Conservation (phyloP, 2,888 invertebrate genomes). For the Bedellia somnulentella region DNA sequence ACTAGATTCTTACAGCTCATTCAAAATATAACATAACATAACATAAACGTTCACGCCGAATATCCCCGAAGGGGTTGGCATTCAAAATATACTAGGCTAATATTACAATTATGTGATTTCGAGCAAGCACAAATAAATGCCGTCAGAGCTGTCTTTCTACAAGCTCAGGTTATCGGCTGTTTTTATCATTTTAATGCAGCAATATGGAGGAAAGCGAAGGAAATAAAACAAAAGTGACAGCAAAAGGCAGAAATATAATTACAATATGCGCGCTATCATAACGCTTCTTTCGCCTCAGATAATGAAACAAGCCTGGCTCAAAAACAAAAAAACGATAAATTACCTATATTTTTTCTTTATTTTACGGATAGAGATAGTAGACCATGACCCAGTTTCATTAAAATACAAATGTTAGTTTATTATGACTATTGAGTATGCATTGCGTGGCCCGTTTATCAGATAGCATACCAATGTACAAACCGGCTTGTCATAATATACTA, state of each 20-base stretch:
- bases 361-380: no score
- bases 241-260: conserved; percentile 2
- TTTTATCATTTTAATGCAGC: conserved; percentile 2
- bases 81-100: background rate
- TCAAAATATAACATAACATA: no score
- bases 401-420: no score
- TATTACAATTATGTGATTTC: background rate
- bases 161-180: conserved; percentile 1
- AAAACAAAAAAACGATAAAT: no score
- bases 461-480: no score
- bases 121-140: conserved; percentile 1
- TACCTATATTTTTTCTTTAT: no score
- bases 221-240: background rate
- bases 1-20: background rate
- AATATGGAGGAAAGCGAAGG: background rate
- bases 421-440: no score
- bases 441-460: no score
- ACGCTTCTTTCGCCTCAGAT: conserved; percentile 1
- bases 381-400: no score
- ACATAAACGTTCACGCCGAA: no score
- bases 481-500: no score
- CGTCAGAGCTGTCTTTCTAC: background rate
- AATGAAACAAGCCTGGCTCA: background rate
- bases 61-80: no score
- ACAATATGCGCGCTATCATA: background rate